Conservation (phyloP, 2,888 invertebrate species). For the Asteroscopus sphinx region DNA sequence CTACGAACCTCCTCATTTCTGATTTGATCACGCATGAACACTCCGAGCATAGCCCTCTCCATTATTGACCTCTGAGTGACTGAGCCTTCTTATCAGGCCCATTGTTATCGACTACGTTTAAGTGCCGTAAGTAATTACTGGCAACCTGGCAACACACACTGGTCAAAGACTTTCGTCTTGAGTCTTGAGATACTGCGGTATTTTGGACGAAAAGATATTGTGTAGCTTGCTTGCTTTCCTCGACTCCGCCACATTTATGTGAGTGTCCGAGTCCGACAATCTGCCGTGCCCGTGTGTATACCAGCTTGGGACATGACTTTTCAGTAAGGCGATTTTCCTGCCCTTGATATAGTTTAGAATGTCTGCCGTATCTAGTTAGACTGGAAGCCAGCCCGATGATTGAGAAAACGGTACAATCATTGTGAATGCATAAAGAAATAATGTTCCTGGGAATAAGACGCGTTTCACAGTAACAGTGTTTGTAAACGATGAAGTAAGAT, state of each 20-base stretch:
- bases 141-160: too few relatives aligned
- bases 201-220: too few relatives aligned
- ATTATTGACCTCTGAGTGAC: too few relatives aligned
- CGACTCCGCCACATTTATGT: neutral
- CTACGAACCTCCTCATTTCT: too few relatives aligned
- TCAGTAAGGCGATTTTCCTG: constrained; percentile 11
- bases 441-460: constrained; percentile 7
- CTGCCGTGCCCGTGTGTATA: neutral
- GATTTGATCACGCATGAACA: too few relatives aligned
- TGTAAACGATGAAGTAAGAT: constrained; percentile 16
- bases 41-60: too few relatives aligned
- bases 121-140: too few relatives aligned
- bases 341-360: neutral
- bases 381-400: neutral
- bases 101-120: too few relatives aligned
- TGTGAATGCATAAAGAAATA: constrained; percentile 1
- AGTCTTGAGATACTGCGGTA: too few relatives aligned
- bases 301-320: constrained; percentile 4
- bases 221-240: constrained; percentile 1
- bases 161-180: too few relatives aligned
- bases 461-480: constrained; percentile 3
- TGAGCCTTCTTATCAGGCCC: too few relatives aligned
- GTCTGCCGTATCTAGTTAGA: neutral
- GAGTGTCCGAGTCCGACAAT: constrained; percentile 1
- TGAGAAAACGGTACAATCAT: neutral